These are phyloP conservation scores for Siniperca scherzeri DNA, from an alignment of 2,797 vertebrate genomes.

Conservation along the genomic window DNA sequence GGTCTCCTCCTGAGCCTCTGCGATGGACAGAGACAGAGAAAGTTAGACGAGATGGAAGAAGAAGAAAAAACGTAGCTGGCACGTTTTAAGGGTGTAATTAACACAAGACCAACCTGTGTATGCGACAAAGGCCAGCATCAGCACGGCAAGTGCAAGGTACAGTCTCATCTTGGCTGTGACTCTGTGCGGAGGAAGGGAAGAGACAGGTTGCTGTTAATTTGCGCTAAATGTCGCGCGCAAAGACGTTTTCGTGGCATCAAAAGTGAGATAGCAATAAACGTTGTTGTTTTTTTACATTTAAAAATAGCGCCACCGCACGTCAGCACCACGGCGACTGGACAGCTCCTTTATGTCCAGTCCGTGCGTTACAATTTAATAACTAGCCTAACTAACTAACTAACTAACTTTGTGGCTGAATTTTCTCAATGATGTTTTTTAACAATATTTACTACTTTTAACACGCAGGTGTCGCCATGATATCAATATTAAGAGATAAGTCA, in stretches of 20 bases:
- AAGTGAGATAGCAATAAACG: background rate
- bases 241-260: background rate
- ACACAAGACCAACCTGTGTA: conserved; percentile 78
- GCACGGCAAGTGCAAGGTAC: conserved; percentile 81
- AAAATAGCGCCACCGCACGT: background rate
- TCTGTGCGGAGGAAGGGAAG: conserved; percentile 30
- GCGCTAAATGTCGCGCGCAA: background rate
- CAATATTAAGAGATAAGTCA: background rate
- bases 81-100: background rate
- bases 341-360: conserved; percentile 24
- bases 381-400: too few relatives aligned
- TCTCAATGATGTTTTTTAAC: background rate
- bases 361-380: background rate
- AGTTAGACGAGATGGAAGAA: background rate
- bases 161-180: conserved; percentile 81
- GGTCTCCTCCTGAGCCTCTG: conserved; percentile 77
- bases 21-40: background rate
- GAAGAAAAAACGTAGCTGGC: background rate
- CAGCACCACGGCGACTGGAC: conserved; percentile 52
- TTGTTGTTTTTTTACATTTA: background rate
- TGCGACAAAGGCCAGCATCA: conserved; percentile 83
- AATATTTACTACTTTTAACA: background rate
- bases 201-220: background rate
- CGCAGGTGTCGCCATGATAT: background rate
- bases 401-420: background rate